Evolutionary conservation across 2,113 vertebrate genomes (phyloP).

Genomic region (Dipodomys stephensi): DNA sequence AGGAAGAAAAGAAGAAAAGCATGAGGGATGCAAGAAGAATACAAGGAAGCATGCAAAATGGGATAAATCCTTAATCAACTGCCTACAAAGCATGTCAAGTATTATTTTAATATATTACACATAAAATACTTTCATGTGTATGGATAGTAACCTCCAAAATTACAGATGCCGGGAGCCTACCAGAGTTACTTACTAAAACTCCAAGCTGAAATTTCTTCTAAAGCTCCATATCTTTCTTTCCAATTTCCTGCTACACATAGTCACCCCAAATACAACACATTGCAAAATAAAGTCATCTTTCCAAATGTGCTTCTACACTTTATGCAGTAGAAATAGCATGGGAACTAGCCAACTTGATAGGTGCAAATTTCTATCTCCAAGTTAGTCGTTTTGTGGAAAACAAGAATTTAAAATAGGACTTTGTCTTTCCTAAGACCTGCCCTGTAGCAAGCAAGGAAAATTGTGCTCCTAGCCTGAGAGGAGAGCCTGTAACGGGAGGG

Average conservation of each 20-base stretch:
- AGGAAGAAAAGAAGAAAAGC: neutral
- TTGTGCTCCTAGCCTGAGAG: neutral
- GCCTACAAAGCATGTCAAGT: neutral
- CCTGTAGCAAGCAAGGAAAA: neutral
- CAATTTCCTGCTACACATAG: neutral
- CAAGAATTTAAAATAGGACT: conserved; percentile 39
- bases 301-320: neutral
- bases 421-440: conserved; percentile 30
- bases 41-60: neutral
- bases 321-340: neutral
- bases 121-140: conserved; percentile 7
- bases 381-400: conserved; percentile 42
- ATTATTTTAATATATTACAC: neutral
- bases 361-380: conserved; percentile 46
- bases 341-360: conserved; percentile 2
- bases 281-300: conserved; percentile 17
- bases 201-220: neutral
- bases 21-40: neutral
- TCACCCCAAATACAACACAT: conserved; percentile 1
- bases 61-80: conserved; percentile 20
- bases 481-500: neutral
- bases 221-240: neutral
- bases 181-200: conserved; percentile 43
- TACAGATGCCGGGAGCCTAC: neutral
- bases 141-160: neutral